phyloP scores from a whole-genome alignment of 2,888 invertebrate species.

The Oconnorella tubifera region DNA sequence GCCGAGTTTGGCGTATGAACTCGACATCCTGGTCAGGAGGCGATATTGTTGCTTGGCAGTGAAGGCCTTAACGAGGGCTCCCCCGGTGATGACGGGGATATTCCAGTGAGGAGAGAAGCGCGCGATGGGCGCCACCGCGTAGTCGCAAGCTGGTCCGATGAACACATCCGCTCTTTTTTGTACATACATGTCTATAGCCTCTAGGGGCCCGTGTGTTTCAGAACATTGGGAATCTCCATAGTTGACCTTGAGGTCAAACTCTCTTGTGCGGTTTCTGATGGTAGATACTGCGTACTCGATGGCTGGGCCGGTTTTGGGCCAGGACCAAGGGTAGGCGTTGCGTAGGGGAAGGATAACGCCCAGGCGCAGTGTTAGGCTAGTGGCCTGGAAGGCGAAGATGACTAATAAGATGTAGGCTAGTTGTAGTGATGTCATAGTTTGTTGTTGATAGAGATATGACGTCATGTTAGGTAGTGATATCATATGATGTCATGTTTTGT shows the following conservation, averaged over 20 bases:
- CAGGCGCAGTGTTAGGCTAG: slow-evolving; percentile 39
- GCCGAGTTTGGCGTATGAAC: slow-evolving; percentile 37
- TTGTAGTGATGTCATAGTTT: no score
- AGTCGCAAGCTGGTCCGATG: slow-evolving; percentile 51
- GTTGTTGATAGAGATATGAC: no score
- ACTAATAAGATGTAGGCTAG: no score
- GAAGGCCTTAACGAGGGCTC: slow-evolving; percentile 48
- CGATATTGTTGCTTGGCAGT: slow-evolving; percentile 62
- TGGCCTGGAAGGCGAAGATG: no score
- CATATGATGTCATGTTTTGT: no score
- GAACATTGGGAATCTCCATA: slow-evolving; percentile 47
- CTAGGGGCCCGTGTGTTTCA: slow-evolving; percentile 47
- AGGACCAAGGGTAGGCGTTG: slow-evolving; percentile 38
- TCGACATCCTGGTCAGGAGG: slow-evolving; percentile 65
- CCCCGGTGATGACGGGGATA: slow-evolving; percentile 76
- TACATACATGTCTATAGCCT: slow-evolving; percentile 48
- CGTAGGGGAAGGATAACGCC: slow-evolving; percentile 47
- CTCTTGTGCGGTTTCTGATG: neutral
- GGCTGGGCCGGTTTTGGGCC: slow-evolving; percentile 47
- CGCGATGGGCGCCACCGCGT: slow-evolving; percentile 83
- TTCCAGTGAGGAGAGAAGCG: slow-evolving; percentile 85
- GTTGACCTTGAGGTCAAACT: neutral
- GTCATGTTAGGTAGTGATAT: no score
- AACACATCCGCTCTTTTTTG: slow-evolving; percentile 43
- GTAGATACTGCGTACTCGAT: slow-evolving; percentile 43